Percentiles rank a stretch among this genome's conserved stretches.
These are phyloP conservation scores for Pseudoips prasinana DNA, from an alignment of 2,888 invertebrate genomes.

Conservation along the genomic window DNA sequence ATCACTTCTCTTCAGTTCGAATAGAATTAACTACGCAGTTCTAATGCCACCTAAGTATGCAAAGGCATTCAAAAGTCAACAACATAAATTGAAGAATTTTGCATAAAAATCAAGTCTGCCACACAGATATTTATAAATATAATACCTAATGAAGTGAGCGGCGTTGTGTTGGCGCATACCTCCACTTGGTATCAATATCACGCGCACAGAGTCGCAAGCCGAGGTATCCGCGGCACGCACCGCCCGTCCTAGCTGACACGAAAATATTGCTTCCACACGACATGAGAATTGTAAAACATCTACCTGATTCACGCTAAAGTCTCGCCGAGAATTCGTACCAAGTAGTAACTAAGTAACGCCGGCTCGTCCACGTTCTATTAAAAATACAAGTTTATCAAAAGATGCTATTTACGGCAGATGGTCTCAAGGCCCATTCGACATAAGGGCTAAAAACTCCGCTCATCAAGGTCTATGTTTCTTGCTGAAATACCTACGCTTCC, in stretches of 20 bases:
- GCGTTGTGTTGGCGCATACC: conserved; percentile 1
- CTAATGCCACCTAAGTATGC: too few species aligned
- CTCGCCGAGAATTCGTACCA: neutral
- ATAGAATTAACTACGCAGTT: too few species aligned
- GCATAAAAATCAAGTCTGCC: conserved; percentile 22
- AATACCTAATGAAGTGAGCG: conserved; percentile 17
- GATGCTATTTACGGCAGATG: too few species aligned
- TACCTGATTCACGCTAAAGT: conserved; percentile 18
- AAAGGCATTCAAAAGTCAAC: conserved; percentile 1
- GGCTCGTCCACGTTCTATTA: too few species aligned
- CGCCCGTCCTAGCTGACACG: conserved; percentile 35
- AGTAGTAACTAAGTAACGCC: too few species aligned
- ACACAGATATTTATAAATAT: conserved; percentile 15
- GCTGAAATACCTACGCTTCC: conserved; percentile 57
- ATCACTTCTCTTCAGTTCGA: too few species aligned
- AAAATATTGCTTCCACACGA: conserved; percentile 40
- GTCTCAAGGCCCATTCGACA: conserved; percentile 13
- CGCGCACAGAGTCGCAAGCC: conserved; percentile 42
- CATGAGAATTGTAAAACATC: conserved; percentile 24
- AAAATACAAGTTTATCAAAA: too few species aligned
- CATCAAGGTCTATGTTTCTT: conserved; percentile 48
- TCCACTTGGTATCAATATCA: conserved; percentile 25
- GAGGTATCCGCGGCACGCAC: conserved; percentile 39
- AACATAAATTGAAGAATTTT: conserved; percentile 20
- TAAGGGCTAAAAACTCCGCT: conserved; percentile 15